phyloP scores from a whole-genome alignment of 2,888 invertebrate genomes.

The Brachyptera putata region DNA sequence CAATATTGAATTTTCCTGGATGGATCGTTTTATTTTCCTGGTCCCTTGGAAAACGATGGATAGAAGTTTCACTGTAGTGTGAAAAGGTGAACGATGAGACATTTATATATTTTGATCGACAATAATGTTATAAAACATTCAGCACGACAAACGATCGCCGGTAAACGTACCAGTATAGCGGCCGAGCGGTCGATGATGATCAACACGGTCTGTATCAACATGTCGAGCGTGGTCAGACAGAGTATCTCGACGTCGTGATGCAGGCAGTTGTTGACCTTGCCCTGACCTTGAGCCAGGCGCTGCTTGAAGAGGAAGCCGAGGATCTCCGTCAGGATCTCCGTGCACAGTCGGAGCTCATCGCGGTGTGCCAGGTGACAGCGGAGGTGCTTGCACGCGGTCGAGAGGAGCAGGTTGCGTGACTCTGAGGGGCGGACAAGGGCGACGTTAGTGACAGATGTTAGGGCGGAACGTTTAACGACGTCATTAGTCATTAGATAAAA shows the following conservation, averaged over 20 bases:
- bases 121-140: too few relatives aligned
- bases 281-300: conserved; percentile 44
- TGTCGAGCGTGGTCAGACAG: conserved; percentile 74
- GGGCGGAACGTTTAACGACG: too few relatives aligned
- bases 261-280: conserved; percentile 54
- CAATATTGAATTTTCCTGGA: too few relatives aligned
- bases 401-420: conserved; percentile 76
- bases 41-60: too few relatives aligned
- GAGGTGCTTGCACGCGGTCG: conserved; percentile 80
- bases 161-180: conserved; percentile 56
- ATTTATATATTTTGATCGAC: background rate
- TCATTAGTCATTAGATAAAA: too few relatives aligned
- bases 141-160: too few relatives aligned
- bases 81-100: too few relatives aligned
- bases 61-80: too few relatives aligned
- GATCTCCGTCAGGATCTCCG: conserved; percentile 83
- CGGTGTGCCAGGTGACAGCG: conserved; percentile 75
- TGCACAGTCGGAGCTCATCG: conserved; percentile 77
- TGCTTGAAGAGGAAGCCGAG: conserved; percentile 60
- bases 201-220: conserved; percentile 79
- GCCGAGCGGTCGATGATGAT: conserved; percentile 74
- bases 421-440: too few relatives aligned
- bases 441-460: too few relatives aligned
- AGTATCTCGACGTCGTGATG: conserved; percentile 80
- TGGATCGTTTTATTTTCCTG: too few relatives aligned